Evolutionary conservation across 2,113 vertebrate genomes (phyloP).

Genomic region (Erinaceus europaeus): DNA sequence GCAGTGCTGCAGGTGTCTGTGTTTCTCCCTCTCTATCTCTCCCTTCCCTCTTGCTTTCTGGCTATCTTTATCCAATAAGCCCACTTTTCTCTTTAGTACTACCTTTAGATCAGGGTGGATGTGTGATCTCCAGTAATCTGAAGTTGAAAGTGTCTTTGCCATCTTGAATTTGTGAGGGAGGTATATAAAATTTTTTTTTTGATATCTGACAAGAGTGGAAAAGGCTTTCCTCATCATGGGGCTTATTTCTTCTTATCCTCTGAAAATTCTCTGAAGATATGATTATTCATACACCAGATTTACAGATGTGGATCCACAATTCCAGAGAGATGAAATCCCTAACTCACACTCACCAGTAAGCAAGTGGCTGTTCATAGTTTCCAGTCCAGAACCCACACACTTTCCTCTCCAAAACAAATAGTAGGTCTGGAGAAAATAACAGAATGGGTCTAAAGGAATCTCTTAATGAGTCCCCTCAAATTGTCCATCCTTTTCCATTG

Average conservation of each 20-base stretch:
- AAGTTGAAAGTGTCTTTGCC: neutral
- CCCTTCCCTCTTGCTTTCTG: too few species aligned
- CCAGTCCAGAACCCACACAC: neutral
- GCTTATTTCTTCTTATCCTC: neutral
- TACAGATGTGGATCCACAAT: neutral
- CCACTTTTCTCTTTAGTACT: neutral
- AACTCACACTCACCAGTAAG: neutral
- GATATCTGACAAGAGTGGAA: too few species aligned
- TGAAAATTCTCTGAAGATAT: neutral
- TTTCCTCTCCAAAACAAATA: neutral
- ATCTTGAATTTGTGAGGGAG: neutral
- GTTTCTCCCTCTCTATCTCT: too few species aligned
- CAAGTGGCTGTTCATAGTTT: neutral
- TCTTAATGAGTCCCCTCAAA: conserved; percentile 15
- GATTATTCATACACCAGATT: neutral
- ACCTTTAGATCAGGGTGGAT: neutral
- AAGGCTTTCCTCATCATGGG: too few species aligned
- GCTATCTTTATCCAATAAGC: too few species aligned
- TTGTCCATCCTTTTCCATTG: neutral
- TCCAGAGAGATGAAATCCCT: neutral
- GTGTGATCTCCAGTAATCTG: neutral
- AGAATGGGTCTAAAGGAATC: conserved; percentile 11
- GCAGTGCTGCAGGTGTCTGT: too few species aligned
- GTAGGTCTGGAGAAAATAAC: neutral
- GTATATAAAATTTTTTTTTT: too few species aligned